A percentile compares a stretch with the other conserved stretches of the same genome.
Evolutionary conservation across 2,113 vertebrate genomes (phyloP).

Genomic region (Hassar affinis): DNA sequence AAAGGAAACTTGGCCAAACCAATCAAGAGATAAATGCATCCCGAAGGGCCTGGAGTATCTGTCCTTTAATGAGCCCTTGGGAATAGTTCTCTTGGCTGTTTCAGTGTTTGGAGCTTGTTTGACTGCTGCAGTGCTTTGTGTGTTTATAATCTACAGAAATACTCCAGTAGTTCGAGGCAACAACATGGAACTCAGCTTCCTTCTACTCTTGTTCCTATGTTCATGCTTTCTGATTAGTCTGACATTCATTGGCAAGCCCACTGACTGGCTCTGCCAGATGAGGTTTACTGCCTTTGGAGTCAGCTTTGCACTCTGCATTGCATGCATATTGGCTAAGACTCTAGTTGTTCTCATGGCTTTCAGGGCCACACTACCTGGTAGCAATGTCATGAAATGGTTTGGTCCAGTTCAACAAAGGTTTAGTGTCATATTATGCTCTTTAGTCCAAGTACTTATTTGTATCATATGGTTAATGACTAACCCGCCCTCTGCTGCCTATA

Average conservation of each 20-base stretch:
- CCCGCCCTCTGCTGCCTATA: conserved; percentile 63
- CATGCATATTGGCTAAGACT: conserved; percentile 65
- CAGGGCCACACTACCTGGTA: conserved; percentile 59
- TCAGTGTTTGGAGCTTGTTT: conserved; percentile 62
- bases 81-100: conserved; percentile 60
- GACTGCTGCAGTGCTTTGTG: conserved; percentile 56
- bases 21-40: conserved; percentile 63
- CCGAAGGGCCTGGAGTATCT: conserved; percentile 69
- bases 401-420: conserved; percentile 57
- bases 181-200: conserved; percentile 63
- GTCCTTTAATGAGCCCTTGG: conserved; percentile 68
- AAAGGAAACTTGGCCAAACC: conserved; percentile 67
- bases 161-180: conserved; percentile 62
- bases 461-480: conserved; percentile 64
- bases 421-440: conserved; percentile 63
- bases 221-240: conserved; percentile 60
- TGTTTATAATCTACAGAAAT: conserved; percentile 55
- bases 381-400: conserved; percentile 63
- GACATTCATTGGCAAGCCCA: conserved; percentile 63
- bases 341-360: conserved; percentile 64
- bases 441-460: conserved; percentile 69
- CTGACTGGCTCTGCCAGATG: conserved; percentile 59
- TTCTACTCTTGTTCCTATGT: conserved; percentile 58
- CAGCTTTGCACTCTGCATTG: conserved; percentile 64
- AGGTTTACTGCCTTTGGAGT: conserved; percentile 64